Evolutionary conservation across 2,797 vertebrate species (phyloP).

Genomic region (Lycodopsis pacificus): DNA sequence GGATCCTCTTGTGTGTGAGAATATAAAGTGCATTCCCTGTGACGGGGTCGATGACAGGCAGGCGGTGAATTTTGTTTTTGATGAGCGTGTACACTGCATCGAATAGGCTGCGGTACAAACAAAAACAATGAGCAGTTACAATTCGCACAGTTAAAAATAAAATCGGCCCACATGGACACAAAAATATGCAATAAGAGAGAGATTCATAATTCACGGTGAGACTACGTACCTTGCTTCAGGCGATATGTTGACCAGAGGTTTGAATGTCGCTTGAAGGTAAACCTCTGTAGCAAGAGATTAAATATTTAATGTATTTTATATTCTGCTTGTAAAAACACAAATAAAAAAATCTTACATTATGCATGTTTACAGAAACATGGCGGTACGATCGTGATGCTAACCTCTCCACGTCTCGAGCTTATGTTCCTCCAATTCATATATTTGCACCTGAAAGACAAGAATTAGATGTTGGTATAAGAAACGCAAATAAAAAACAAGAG

Average conservation of each 20-base stretch:
- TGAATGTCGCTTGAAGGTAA: slow-evolving; percentile 98
- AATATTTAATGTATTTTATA: background rate
- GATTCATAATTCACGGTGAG: background rate
- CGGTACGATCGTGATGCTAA: slow-evolving; percentile 65
- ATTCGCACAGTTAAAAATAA: background rate
- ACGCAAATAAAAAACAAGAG: background rate
- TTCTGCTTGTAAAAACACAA: background rate
- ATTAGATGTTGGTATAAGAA: background rate
- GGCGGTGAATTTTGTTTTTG: slow-evolving; percentile 99
- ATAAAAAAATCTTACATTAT: background rate
- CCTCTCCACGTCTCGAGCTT: slow-evolving; percentile 99
- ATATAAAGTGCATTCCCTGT: slow-evolving; percentile 99
- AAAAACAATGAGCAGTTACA: slow-evolving; percentile 11
- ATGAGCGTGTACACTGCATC: slow-evolving; percentile 99
- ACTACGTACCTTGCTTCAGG: slow-evolving; percentile 93
- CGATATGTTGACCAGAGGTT: slow-evolving; percentile 98
- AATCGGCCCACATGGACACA: background rate
- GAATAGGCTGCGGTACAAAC: slow-evolving; percentile 89
- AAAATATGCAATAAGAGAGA: background rate
- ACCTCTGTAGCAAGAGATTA: slow-evolving; percentile 85
- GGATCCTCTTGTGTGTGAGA: slow-evolving; percentile 99
- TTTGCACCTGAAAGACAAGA: slow-evolving; percentile 90
- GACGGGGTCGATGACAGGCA: slow-evolving; percentile 98
- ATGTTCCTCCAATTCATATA: slow-evolving; percentile 98
- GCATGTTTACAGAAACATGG: background rate